Conservation (phyloP, 2,113 vertebrate species). For the Lophius piscatorius region DNA sequence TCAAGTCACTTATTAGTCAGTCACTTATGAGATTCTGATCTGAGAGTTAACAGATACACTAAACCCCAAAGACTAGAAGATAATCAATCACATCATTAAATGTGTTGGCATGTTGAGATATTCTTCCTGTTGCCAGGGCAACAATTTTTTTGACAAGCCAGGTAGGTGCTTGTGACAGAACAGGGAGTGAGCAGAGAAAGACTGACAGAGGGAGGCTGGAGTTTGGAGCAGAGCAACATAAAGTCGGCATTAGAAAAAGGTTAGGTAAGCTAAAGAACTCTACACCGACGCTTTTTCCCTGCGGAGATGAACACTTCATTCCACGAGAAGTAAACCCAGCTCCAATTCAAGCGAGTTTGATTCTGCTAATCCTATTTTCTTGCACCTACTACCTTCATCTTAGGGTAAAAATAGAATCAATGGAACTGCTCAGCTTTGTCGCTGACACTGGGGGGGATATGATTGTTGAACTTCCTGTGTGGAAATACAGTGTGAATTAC, state of each 20-base stretch:
- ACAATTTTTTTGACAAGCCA: constrained; percentile 64
- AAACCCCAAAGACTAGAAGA: too few species aligned
- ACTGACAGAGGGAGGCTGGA: constrained; percentile 35
- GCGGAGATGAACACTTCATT: constrained; percentile 49
- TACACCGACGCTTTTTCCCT: constrained; percentile 30
- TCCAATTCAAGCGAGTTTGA: constrained; percentile 57
- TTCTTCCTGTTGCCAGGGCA: constrained; percentile 72
- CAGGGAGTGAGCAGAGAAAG: constrained; percentile 31
- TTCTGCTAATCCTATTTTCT: constrained; percentile 66
- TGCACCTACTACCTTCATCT: constrained; percentile 56
- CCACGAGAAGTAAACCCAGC: constrained; percentile 52
- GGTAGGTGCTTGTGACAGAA: constrained; percentile 64
- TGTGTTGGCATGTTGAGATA: constrained; percentile 54
- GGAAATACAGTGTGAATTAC: constrained; percentile 56
- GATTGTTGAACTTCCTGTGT: constrained; percentile 46
- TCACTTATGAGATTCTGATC: too few species aligned
- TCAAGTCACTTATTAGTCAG: too few species aligned
- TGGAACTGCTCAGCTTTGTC: constrained; percentile 45
- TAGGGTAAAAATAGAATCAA: constrained; percentile 57
- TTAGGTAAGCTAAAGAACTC: constrained; percentile 51
- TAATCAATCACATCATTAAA: too few species aligned
- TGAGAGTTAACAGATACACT: too few species aligned
- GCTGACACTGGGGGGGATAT: constrained; percentile 37
- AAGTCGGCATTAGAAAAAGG: constrained; percentile 41
- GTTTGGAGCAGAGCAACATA: constrained; percentile 48